Percentiles rank a stretch among this genome's conserved stretches.
Evolutionary conservation across 2,113 vertebrate species (phyloP).

Genomic region (Syngnathus scovelli): DNA sequence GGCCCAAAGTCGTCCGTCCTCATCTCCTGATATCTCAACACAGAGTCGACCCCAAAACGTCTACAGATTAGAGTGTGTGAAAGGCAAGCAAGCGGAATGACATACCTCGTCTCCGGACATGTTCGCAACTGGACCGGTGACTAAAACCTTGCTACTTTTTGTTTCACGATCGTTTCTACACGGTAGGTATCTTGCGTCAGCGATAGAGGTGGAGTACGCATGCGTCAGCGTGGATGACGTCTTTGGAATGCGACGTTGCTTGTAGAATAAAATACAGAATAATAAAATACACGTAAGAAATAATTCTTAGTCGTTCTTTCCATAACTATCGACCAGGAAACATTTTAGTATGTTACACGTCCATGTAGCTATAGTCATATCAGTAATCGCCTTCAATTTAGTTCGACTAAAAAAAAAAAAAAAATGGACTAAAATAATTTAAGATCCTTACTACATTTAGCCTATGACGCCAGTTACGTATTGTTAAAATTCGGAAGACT

Average conservation of each 20-base stretch:
- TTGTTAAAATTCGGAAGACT: background rate
- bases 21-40: background rate
- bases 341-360: no score
- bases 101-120: conserved; percentile 78
- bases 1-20: conserved; percentile 54
- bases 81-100: fast-evolving
- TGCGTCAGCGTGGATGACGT: conserved; percentile 39
- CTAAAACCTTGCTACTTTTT: conserved; percentile 16
- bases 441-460: background rate
- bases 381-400: background rate
- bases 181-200: conserved; percentile 70
- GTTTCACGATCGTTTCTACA: conserved; percentile 8
- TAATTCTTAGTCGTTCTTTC: background rate
- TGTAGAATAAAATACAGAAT: conserved; percentile 10
- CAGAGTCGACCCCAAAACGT: background rate
- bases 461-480: no score
- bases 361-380: background rate
- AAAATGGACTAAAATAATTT: background rate
- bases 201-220: conserved; percentile 40
- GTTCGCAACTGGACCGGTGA: conserved; percentile 20
- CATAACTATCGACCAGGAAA: background rate
- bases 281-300: background rate
- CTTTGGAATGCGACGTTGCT: conserved; percentile 24
- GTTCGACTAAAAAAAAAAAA: background rate
- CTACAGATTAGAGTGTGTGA: fast-evolving